Evolutionary conservation across 2,797 vertebrate genomes (phyloP).

Genomic region (Ctenosaura bakeri): DNA sequence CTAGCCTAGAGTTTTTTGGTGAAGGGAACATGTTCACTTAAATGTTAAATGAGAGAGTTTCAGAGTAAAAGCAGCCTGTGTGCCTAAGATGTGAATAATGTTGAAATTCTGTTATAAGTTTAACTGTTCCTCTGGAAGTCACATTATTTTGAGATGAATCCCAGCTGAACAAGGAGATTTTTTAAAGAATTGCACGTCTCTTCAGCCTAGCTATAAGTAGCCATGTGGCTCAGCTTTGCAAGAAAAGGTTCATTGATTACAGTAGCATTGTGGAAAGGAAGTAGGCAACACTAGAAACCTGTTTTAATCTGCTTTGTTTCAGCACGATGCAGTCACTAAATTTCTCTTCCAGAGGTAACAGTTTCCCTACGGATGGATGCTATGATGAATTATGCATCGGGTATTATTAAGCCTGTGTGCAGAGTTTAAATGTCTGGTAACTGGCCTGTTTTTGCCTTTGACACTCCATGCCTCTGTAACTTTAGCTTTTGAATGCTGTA

Average conservation of each 20-base stretch:
- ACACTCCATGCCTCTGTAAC: not conserved
- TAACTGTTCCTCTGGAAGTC: slow-evolving; percentile 10
- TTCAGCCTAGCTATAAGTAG: slow-evolving; percentile 11
- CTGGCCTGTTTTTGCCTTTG: not conserved
- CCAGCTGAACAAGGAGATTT: not conserved
- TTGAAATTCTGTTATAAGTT: not conserved
- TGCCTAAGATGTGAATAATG: not conserved
- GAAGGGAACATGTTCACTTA: not conserved
- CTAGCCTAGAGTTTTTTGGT: not conserved
- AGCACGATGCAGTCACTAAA: slow-evolving; percentile 21
- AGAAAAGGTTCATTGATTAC: slow-evolving; percentile 9
- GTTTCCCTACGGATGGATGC: not conserved
- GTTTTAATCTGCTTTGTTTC: not conserved
- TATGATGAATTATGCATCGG: not conserved
- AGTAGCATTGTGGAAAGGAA: slow-evolving; percentile 45
- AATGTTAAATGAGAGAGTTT: not conserved
- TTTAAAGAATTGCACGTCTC: not conserved
- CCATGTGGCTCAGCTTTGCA: not conserved
- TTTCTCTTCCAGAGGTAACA: not conserved
- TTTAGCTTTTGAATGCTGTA: slow-evolving; percentile 16
- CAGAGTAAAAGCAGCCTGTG: not conserved
- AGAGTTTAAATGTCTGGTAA: not conserved
- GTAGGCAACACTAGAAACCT: not conserved
- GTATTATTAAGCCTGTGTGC: not conserved
- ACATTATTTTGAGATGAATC: not conserved